Conservation (phyloP, 2,113 vertebrate genomes). For the Pelodiscus sinensis region DNA sequence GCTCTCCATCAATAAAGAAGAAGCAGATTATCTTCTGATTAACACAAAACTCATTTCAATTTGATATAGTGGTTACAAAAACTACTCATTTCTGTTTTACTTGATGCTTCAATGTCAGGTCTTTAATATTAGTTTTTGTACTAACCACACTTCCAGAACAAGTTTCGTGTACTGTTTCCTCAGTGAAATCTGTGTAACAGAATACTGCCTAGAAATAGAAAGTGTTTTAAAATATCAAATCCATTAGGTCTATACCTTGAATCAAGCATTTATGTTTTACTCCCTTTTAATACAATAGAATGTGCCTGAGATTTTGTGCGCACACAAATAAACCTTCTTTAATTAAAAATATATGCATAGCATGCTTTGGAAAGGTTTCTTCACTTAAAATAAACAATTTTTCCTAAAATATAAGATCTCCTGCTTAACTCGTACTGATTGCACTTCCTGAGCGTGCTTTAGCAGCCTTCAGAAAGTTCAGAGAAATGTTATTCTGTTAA, state of each 20-base stretch:
- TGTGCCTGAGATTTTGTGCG: constrained; percentile 72
- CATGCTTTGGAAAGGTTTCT: constrained; percentile 52
- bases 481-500: constrained; percentile 42
- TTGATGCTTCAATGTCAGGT: not conserved
- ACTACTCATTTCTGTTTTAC: not conserved
- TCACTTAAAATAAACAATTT: constrained; percentile 24
- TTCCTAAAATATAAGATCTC: constrained; percentile 29
- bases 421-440: constrained; percentile 59
- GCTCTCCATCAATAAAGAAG: not conserved
- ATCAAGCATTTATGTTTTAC: constrained; percentile 67
- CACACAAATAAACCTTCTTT: constrained; percentile 52
- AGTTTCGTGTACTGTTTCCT: not conserved
- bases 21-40: not conserved
- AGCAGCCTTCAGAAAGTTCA: constrained; percentile 46
- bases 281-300: constrained; percentile 63
- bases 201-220: constrained; percentile 11
- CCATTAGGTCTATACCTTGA: constrained; percentile 2
- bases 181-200: not conserved
- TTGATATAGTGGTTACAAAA: not conserved
- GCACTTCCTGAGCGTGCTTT: constrained; percentile 53
- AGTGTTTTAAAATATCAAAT: not conserved
- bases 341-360: constrained; percentile 60
- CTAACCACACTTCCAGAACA: not conserved
- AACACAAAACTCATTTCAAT: not conserved
- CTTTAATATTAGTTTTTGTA: not conserved